These are phyloP conservation scores for Elgonia sp. DNA, from an alignment of 2,888 invertebrate species.

Conservation along the genomic window DNA sequence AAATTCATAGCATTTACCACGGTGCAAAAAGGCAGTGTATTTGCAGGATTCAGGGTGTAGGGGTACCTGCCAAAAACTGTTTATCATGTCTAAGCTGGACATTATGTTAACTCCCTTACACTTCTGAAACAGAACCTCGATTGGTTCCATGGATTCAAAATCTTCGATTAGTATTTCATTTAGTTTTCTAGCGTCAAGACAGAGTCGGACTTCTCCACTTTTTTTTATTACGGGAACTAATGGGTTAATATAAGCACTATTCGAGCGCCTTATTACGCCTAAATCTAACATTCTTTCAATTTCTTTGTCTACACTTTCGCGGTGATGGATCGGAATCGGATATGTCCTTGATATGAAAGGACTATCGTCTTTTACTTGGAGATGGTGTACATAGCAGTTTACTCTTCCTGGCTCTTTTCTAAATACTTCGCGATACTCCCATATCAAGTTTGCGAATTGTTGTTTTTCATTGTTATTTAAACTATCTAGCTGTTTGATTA, in stretches of 20 bases:
- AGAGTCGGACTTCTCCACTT: constrained; percentile 13
- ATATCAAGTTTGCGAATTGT: not conserved
- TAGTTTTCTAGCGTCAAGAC: constrained; percentile 33
- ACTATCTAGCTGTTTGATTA: not conserved
- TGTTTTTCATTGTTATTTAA: not conserved
- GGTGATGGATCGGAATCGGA: too few species aligned
- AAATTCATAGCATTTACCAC: constrained; percentile 17
- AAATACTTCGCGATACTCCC: not conserved
- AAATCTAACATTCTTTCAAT: too few species aligned
- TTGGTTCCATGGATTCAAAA: constrained; percentile 10
- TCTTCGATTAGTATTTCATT: constrained; percentile 24
- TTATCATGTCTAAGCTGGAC: not conserved
- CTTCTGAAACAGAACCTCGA: not conserved
- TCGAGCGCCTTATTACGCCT: not conserved
- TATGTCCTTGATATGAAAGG: too few species aligned
- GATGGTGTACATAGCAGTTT: too few species aligned
- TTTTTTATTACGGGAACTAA: constrained; percentile 18
- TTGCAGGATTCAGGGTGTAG: not conserved
- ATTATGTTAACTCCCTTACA: not conserved
- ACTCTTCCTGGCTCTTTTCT: not conserved
- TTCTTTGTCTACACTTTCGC: too few species aligned
- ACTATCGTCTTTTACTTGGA: too few species aligned
- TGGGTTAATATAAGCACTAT: constrained; percentile 28
- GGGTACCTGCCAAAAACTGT: constrained; percentile 6
- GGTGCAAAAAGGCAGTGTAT: constrained; percentile 12